Conservation (phyloP, 2,797 vertebrate genomes). For the Argentina silus region DNA sequence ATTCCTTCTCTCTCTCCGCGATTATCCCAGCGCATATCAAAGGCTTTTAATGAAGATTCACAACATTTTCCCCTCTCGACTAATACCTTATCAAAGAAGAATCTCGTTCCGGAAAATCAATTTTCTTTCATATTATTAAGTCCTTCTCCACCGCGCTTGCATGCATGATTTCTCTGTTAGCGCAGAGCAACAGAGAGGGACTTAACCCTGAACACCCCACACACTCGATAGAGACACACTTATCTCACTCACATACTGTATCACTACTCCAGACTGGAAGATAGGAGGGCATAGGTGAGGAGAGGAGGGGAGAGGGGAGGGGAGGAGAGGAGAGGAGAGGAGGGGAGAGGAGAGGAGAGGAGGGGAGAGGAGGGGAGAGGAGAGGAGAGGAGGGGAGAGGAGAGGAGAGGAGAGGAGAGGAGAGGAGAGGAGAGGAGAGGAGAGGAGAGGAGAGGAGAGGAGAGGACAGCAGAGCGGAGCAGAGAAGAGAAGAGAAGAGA, state of each 20-base stretch:
- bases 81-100: slow-evolving; percentile 86
- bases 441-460: neutral
- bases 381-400: neutral
- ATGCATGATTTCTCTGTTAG: slow-evolving; percentile 73
- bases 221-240: slow-evolving; percentile 49
- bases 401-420: neutral
- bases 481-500: neutral
- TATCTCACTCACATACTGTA: neutral
- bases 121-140: slow-evolving; percentile 86
- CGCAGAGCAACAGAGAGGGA: slow-evolving; percentile 69
- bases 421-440: neutral
- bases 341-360: neutral
- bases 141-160: slow-evolving; percentile 77
- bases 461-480: neutral
- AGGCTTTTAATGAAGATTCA: slow-evolving; percentile 85
- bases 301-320: too few species aligned
- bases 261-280: neutral
- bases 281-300: slow-evolving; percentile 18
- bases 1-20: slow-evolving; percentile 64
- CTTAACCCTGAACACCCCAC: slow-evolving; percentile 70
- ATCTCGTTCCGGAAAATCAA: slow-evolving; percentile 87
- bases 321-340: neutral
- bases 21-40: slow-evolving; percentile 80
- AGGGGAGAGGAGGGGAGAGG: neutral
- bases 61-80: slow-evolving; percentile 79